Evolutionary conservation across 2,797 vertebrate genomes (phyloP).

Genomic region (Enteromius fasciolatus): DNA sequence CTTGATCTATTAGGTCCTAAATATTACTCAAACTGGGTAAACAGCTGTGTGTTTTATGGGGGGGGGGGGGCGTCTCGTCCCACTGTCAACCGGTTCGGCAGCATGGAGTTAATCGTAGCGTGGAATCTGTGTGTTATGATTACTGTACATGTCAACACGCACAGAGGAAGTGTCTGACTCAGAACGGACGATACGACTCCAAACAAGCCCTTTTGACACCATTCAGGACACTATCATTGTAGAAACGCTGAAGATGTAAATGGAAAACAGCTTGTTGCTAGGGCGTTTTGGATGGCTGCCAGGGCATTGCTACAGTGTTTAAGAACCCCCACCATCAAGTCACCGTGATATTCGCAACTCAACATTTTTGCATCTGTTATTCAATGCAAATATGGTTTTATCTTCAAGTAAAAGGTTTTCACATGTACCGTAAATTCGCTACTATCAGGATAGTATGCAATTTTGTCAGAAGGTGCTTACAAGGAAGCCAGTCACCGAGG

Average conservation of each 20-base stretch:
- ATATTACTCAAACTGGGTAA: not conserved
- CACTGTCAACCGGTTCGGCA: conserved; percentile 38
- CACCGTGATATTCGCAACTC: not conserved
- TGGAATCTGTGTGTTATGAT: conserved; percentile 31
- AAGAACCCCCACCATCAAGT: not conserved
- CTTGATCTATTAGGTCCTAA: not conserved
- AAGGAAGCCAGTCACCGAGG: not conserved
- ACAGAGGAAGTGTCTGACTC: not conserved
- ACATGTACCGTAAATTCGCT: not conserved
- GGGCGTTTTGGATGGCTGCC: not conserved
- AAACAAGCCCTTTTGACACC: not conserved
- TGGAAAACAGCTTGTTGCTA: not conserved
- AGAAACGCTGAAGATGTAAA: not conserved
- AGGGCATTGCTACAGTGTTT: not conserved
- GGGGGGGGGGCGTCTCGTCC: conserved; percentile 33
- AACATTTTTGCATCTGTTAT: not conserved
- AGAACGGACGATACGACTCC: not conserved
- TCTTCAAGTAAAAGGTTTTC: not conserved
- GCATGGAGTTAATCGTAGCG: conserved; percentile 17
- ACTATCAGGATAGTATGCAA: not conserved
- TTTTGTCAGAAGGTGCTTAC: not conserved
- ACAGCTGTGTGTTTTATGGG: conserved; percentile 54
- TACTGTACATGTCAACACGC: not conserved
- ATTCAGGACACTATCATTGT: not conserved
- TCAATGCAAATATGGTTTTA: not conserved